Conservation (phyloP, 2,113 vertebrate species). For the Neodontobutis hainanensis region DNA sequence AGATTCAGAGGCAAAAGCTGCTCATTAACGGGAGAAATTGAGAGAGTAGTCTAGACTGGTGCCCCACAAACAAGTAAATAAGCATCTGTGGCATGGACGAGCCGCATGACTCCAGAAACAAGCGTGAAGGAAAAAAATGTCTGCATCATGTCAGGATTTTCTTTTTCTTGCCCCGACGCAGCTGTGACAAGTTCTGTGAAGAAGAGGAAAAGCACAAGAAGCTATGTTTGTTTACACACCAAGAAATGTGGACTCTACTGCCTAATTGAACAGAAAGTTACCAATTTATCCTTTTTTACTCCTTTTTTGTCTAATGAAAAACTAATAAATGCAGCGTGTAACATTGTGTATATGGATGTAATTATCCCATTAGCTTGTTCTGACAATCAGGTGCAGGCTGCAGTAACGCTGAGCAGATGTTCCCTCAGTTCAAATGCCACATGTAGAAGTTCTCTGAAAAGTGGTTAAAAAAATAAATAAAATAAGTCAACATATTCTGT, state of each 20-base stretch:
- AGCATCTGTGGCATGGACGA: constrained; percentile 16
- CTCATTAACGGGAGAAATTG: constrained; percentile 43
- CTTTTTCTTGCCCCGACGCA: constrained; percentile 10
- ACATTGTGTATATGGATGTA: constrained; percentile 34
- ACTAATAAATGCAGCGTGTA: constrained; percentile 20
- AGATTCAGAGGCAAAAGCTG: constrained; percentile 20
- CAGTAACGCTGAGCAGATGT: constrained; percentile 67
- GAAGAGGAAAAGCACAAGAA: constrained; percentile 16
- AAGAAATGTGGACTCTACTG: not conserved
- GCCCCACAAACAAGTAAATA: constrained; percentile 41
- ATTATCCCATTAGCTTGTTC: constrained; percentile 49
- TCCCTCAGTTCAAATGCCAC: constrained; percentile 47
- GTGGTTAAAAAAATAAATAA: constrained; percentile 11
- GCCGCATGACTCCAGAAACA: constrained; percentile 12
- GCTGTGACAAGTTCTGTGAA: constrained; percentile 26
- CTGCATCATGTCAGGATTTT: not conserved
- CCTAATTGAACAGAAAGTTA: not conserved
- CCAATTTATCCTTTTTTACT: not conserved
- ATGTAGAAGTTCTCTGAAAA: constrained; percentile 32
- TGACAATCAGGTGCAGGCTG: constrained; percentile 49
- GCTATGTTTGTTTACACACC: constrained; percentile 25
- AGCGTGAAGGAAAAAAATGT: constrained; percentile 26
- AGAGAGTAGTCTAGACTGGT: constrained; percentile 10
- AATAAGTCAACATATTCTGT: not conserved
- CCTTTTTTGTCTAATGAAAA: not conserved